Base-by-base conservation (phyloP, 1,140 invertebrate species). In the Carposina sasakii region DNA sequence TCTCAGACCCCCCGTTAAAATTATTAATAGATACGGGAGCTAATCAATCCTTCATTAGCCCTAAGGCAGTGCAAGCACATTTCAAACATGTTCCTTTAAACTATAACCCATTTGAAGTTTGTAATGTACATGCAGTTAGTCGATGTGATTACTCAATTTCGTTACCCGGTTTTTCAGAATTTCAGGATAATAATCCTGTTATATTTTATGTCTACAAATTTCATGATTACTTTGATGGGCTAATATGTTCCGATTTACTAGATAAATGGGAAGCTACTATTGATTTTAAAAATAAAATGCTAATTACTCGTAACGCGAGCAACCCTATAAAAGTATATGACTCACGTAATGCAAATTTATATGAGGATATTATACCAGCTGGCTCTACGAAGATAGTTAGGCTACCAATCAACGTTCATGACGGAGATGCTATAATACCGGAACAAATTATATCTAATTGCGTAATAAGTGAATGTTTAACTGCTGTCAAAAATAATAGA, bases 291-390 rank as follows among this genome's bases (percentile, higher is more conserved):
- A 20, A 62, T 24, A 24, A 26, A n/a, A 20, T 21, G 22, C 37
- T 65, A 47, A 40, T 52, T 23, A 68, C 65, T 17, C 20, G 41
- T 8, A 36, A 24, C 36, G 48, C 66, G 4, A 30, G 26, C 1
- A 66, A 66, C 16, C 50, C 52, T 12, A 58, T 66, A 22, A 15
- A 13, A 16, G 41, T 66, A 34, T 60, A 62, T 39, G 43, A 69
- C 16, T 66, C 66, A 1, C 41, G 58, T 4, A 69, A 69, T 24
- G 26, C 50, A 4, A 69, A 69, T 39, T 47, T 63, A 9, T 63
- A 63, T 24, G 63, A 69, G 23, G 60, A 63, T 10, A 60, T 70
- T 13, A 67, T 70, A 21, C 67, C 67, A 13, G 63, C 56, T 0
- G 15, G 40, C 8, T 42, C 44, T 6, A 57, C 56, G 16, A 57